Base-by-base conservation (phyloP, 2,888 invertebrate species). In the Chirona hameri region DNA sequence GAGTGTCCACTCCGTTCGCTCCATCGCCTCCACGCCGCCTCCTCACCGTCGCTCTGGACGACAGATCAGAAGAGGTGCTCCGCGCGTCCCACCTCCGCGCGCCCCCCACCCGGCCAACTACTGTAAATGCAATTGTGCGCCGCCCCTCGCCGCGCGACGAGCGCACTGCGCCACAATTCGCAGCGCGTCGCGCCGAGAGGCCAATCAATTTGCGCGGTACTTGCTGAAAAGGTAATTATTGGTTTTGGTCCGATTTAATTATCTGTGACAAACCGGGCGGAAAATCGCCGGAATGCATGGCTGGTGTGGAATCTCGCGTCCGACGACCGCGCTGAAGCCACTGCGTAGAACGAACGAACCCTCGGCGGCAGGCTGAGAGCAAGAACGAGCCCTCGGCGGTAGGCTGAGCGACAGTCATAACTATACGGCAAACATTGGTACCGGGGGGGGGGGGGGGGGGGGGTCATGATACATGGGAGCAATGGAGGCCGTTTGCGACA, bases 221-320 rank as follows among this genome's bases (percentile, higher is more conserved):
- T 76, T 76, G 76, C 76, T 76, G 76, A 76, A 76, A 76, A 76
- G 76, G 76, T 46, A 76, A 76, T 76, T 76, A 76, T 76, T 76
- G 76, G 76, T 76, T 76, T 76, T 46, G 46, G 9, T 24, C 76
- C 76, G 39, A 76, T 76, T 39, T 24, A 76, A 76, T 76, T 46
- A 46, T 15, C 27, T 46, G 76, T 76, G 76, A 46, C 76, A 76
- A 76, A 76, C 76, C 39, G 46, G 7, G 24, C 76, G 76, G 76
- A 46, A 76, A 14, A 46, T 10, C 39, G 76, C 1, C 7, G 76
- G 76, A 39, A 76, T 46, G 76, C 24, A 12, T 39, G 39, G 10
- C 24, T 2, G 46, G 76, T 5, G 76, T 21, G 76, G 76, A 76
- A 76, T 76, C 24, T 10, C 10, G 60, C 72, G 27, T 31, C 72